Evolutionary conservation across 2,888 invertebrate genomes (phyloP), one percentile per base, ranked within the genome.

Genomic region (Drosophila quinaria): DNA sequence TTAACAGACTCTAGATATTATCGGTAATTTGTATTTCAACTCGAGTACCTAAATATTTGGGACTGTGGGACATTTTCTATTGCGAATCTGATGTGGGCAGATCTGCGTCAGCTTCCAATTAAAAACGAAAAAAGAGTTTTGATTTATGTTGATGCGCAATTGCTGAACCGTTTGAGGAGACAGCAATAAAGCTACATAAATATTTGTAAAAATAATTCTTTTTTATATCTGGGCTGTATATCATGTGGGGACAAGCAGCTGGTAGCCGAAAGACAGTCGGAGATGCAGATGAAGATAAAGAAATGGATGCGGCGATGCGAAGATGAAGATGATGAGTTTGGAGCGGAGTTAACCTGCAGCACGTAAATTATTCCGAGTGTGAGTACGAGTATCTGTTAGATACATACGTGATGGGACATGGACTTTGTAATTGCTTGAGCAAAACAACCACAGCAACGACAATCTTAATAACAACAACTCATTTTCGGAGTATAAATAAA

Each of bases 271-370:
- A 59, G 59, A 39, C 42, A 54, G 49, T 41, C 47, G 59, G n/a
- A 51, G 68, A 59, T 72, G 61, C 76, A 67, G 76, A 76, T 76
- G 60, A 49, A 68, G 73, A 74, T 74, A 56, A 49, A 73, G 73
- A 74, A 72, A 65, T 33, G 25, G 65, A 22, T 70, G 62, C 15
- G 63, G 50, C 19, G 37, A 33, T 41, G 22, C 31, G 19, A 17
- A 11, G 22, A 22, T 22, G 19, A 25, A 13, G 19, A 25, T 25
- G 25, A n/a, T 19, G 39, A 44, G 42, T 22, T 22, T 31, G 58
- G 44, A 35, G 58, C 47, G 37, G 29, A 6, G 29, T 39, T 63
- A 60, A 64, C 63, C 70, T 66, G 61, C 72, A 58, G 66, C 72
- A 64, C 63, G 69, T 64, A 61, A n/a, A 47, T 60, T 51, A 47